A percentile compares a stretch with the other conserved stretches of the same genome.
Evolutionary conservation across 2,113 vertebrate genomes (phyloP).

Genomic region (Chaenocephalus aceratus): DNA sequence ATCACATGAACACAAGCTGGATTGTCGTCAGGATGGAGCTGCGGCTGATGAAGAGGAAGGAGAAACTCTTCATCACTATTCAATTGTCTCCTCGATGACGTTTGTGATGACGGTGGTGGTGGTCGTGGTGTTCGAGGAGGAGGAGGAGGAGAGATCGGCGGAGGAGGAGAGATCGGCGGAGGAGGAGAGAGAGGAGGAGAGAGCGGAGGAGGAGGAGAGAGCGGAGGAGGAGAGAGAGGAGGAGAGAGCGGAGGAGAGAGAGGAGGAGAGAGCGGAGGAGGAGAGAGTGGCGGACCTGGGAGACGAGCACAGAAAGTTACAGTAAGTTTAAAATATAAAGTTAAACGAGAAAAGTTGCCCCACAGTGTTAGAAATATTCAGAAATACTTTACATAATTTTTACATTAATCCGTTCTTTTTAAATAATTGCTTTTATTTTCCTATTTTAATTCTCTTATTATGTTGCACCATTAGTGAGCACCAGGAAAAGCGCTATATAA

Average conservation of each 20-base stretch:
- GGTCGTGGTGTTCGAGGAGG: slow-evolving; percentile 17
- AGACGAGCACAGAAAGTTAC: too few relatives aligned
- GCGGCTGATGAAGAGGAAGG: not conserved
- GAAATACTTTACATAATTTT: too few relatives aligned
- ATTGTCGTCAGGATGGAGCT: not conserved
- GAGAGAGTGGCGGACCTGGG: not conserved
- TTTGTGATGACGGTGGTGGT: slow-evolving; percentile 60
- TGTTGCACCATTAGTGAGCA: too few relatives aligned
- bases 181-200: not conserved
- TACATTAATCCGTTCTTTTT: too few relatives aligned
- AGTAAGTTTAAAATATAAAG: too few relatives aligned
- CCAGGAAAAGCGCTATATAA: too few relatives aligned
- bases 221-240: not conserved
- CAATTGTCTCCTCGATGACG: slow-evolving; percentile 56
- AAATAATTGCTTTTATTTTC: too few relatives aligned
- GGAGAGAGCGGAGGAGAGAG: not conserved
- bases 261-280: not conserved
- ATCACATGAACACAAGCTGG: too few relatives aligned
- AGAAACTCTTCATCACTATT: not conserved
- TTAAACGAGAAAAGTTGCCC: too few relatives aligned
- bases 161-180: not conserved
- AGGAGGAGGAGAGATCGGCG: not conserved
- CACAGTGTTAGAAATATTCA: too few relatives aligned
- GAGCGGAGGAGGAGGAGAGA: not conserved
- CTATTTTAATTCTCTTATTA: too few relatives aligned